Conservation (phyloP, 2,888 invertebrate species). For the Clunio marinus region DNA sequence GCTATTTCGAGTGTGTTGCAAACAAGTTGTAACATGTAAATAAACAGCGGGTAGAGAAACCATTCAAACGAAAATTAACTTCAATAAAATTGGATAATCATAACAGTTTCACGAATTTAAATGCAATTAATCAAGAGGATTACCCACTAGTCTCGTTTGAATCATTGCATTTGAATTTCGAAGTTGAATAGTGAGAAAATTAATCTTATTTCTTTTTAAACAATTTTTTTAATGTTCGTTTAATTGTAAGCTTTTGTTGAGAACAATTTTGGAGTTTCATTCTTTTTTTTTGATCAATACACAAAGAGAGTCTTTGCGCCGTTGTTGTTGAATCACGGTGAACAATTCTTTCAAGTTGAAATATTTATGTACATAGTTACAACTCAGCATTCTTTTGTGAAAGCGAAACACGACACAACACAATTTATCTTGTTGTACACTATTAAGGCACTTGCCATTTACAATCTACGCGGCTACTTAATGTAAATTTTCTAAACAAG, state of each 20-base stretch:
- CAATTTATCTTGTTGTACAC: slow-evolving; percentile 3
- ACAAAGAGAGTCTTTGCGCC: no score
- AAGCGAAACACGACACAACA: slow-evolving; percentile 12
- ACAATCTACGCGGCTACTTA: not conserved
- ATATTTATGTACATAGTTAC: no score
- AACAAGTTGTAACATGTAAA: no score
- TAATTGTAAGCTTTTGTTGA: not conserved
- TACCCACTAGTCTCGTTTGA: slow-evolving; percentile 18
- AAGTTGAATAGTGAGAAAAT: not conserved
- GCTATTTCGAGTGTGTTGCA: not conserved
- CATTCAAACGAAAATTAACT: slow-evolving; percentile 28
- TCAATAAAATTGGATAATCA: slow-evolving; percentile 38
- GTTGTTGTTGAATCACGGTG: slow-evolving; percentile 5
- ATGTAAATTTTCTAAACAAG: not conserved
- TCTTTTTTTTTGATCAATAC: no score
- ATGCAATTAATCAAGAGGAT: slow-evolving; percentile 38
- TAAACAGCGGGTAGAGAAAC: not conserved
- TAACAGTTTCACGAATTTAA: slow-evolving; percentile 25
- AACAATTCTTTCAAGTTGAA: not conserved
- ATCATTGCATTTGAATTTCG: not conserved
- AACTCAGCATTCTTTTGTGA: not conserved
- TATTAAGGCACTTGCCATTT: slow-evolving; percentile 23
- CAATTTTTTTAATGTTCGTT: not conserved
- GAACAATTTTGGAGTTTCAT: no score
- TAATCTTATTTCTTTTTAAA: slow-evolving; percentile 3